Evolutionary conservation across 2,888 invertebrate genomes (phyloP).

Genomic region (Noctua comes): DNA sequence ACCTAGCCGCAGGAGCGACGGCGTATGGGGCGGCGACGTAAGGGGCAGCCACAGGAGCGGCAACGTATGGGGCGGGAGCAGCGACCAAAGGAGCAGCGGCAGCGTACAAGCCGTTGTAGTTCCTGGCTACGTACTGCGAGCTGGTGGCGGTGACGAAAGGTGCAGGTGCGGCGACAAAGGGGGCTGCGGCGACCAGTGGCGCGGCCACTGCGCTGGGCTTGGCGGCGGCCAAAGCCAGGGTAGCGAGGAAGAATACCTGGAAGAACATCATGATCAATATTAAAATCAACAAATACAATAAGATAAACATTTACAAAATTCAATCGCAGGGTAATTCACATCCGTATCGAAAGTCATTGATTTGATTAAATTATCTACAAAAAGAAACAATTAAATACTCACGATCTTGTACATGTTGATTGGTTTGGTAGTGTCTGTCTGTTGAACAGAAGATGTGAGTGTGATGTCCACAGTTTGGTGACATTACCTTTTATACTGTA

Average conservation of each 20-base stretch:
- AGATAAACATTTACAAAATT: not conserved
- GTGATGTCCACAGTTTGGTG: slow-evolving; percentile 80
- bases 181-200: slow-evolving; percentile 82
- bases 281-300: not conserved
- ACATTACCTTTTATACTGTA: slow-evolving; percentile 88
- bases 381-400: slow-evolving; percentile 67
- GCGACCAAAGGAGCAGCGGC: slow-evolving; percentile 87
- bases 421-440: slow-evolving; percentile 74
- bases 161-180: slow-evolving; percentile 84
- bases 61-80: slow-evolving; percentile 83
- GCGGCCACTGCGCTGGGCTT: slow-evolving; percentile 72
- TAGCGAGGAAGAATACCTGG: slow-evolving; percentile 82
- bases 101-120: slow-evolving; percentile 89
- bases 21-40: slow-evolving; percentile 58
- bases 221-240: slow-evolving; percentile 85
- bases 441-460: slow-evolving; percentile 80
- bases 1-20: slow-evolving; percentile 69
- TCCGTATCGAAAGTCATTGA: not conserved
- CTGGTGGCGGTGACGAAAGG: slow-evolving; percentile 92
- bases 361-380: not conserved
- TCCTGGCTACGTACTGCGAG: slow-evolving; percentile 91
- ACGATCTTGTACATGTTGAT: slow-evolving; percentile 85
- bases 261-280: slow-evolving; percentile 49
- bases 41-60: slow-evolving; percentile 66
- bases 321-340: not conserved